Base-by-base conservation (phyloP, 2,797 vertebrate genomes). In the Orientallactaga sibirica region DNA sequence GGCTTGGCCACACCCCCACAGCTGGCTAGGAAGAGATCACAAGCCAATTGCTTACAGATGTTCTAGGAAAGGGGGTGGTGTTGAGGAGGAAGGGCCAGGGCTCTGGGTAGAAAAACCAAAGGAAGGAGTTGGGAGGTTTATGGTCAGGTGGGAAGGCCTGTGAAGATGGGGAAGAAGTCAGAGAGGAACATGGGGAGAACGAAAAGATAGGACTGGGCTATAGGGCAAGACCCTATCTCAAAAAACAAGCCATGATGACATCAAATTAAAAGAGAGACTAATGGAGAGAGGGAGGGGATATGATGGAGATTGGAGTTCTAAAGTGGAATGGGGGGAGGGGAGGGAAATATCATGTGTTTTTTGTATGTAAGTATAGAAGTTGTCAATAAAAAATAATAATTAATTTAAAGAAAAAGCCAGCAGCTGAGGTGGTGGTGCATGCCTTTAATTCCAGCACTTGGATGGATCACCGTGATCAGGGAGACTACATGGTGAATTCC, bases 41-140 rank as follows among this genome's bases (percentile, higher is more conserved):
- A 74, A 87, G 67, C 66, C 11, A 2, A 95, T 95, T 94, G 88
- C 73, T 97, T 94, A 95, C 90, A 97, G 88, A 90, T 95, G 95
- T 94, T 89, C 25, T 92, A 84, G 48, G 91, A 71, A 41, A 1
- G 33, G 22, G 33, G 55, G 55, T 43, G 41, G 5, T 81, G 62
- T 43, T 83, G 85, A 90, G 80, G 55, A 91, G 91, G 73, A 79
- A 94, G 48, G 27, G 19, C 61, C 79, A 15, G 20, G 78, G 16
- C 88, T 3, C 62, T 88, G 91, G n/a, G 81, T 90, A 92, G 85
- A 55, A 93, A 95, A 94, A 62, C 48, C 86, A 80, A 82, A 91
- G 79, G 62, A 90, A 74, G 71, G 75, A 88, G 74, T 5, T 58
- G 18, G 37, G 16, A 33, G 37, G 74, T n/a, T 70, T 18, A 24